Evolutionary conservation across 2,888 invertebrate genomes (phyloP), one percentile per base, ranked within the genome.

Genomic region (Limenitis arthemis): DNA sequence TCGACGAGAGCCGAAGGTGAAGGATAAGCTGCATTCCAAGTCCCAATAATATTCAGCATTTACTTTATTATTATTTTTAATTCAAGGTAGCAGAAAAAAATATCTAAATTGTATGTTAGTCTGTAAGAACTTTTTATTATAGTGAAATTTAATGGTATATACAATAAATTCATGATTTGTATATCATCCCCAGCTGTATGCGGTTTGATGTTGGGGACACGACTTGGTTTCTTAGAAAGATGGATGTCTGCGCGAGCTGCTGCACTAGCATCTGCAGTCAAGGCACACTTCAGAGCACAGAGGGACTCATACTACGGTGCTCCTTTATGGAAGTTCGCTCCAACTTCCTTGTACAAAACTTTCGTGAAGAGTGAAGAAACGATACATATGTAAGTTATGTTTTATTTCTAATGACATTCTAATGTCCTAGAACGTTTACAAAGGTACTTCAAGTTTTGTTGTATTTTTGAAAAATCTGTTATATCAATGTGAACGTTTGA

Each of bases 221-320:
- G 95, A 47, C 89, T 95, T 74, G 94, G 95, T 0, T 94, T 94
- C 72, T 75, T 94, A 8, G 89, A 90, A 63, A 75, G 81, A 1
- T 72, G 79, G 62, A 81, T 90, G 72, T 88, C 89, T 0, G 86
- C 90, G 11, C 89, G 90, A 20, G 89, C 90, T 1, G 88, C 87
- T 49, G 85, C 88, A 31, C 76, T 94, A 34, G 91, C 93, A 1
- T 81, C 89, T n/a, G 93, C 94, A 0, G 91, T 94, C 4, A 92
- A 93, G 67, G 87, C 91, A 38, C 91, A 94, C 66, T 95, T 95
- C 71, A 86, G 91, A 43, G 92, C 94, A 0, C 91, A 92, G 59
- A 87, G 94, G 51, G 95, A 95, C 70, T 93, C 94, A 1, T 93
- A 91, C 74, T 95, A 92, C 71, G 94, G 94, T 0, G 87, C 93